phyloP scores from a whole-genome alignment of 2,888 invertebrate species.

The Heliconius aoede region DNA sequence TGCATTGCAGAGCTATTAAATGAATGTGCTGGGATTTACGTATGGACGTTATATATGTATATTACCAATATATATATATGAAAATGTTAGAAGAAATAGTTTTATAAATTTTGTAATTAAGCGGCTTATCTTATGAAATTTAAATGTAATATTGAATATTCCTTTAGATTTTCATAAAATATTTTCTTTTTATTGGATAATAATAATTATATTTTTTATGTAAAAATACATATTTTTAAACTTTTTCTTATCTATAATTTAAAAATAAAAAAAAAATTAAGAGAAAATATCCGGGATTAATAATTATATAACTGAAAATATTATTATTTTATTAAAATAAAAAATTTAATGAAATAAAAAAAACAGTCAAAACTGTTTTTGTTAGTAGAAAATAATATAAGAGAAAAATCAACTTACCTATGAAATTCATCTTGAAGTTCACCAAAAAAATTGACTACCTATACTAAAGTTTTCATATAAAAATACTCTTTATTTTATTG shows the following conservation, averaged over 20 bases:
- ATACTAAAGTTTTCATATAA: conserved; percentile 70
- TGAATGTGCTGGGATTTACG: conserved; percentile 27
- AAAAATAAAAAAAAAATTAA: too few relatives aligned
- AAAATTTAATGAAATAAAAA: background rate
- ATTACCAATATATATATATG: background rate
- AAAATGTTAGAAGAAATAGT: background rate
- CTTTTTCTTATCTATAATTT: background rate
- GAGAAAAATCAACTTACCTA: conserved; percentile 66
- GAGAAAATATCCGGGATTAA: background rate
- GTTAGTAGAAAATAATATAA: background rate
- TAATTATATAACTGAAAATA: too few relatives aligned
- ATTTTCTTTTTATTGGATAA: too few relatives aligned
- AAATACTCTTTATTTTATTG: conserved; percentile 68
- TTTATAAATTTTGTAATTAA: background rate
- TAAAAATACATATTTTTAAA: too few relatives aligned
- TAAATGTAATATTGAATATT: too few relatives aligned
- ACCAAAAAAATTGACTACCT: conserved; percentile 51
- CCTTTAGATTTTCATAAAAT: too few relatives aligned
- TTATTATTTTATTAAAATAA: too few relatives aligned
- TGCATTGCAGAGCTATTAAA: conserved; percentile 31
- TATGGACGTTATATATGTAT: conserved; percentile 7
- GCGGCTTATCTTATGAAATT: background rate
- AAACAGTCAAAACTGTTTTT: background rate
- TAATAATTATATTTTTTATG: too few relatives aligned
- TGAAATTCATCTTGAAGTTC: conserved; percentile 73